Base-by-base conservation (phyloP, 2,113 vertebrate species). In the Eulacestoma nigropectus region DNA sequence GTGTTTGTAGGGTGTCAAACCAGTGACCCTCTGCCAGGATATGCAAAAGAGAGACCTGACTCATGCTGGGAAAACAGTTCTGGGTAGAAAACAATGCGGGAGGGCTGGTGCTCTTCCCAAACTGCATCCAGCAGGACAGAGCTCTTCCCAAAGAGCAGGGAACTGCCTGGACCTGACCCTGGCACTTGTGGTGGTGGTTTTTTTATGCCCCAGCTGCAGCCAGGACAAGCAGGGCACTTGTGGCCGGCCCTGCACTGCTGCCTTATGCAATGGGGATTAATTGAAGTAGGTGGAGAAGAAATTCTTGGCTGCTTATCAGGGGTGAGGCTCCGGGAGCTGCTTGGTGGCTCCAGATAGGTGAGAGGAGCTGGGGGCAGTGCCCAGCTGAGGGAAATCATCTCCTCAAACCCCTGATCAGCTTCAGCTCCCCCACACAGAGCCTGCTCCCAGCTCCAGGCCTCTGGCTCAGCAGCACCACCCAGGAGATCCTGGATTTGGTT, bases 251-350 rank as follows among this genome's bases (percentile, higher is more conserved):
- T 5, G 39, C 19, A 1, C 55, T 19, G 2, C 37, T 64, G 62
- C 78, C 95, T 96, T 95, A 85, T 80, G 91, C 95, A 93, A 94
- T 0, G 13, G 60, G 88, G 77, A 84, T 96, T 83, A 87, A 70
- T 32, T 20, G 8, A 4, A 65, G 78, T 13, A 89, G 84, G 87
- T 60, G 95, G 81, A 47, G 84, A 46, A 39, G 60, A 68, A 23
- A 84, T 88, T 92, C 73, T 90, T 80, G 89, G 95, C 94, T 80
- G 86, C 23, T 52, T 64, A 41, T 84, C 52, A 82, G 64, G 83
- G 69, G 89, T 74, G 93, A 93, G 84, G 89, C 81, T 87, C 4
- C 81, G 21, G 50, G 63, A 90, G 86, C 57, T 81, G 50, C 44
- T 69, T 5, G 87, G 13, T 63, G 76, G 6, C 67, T 46, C 6